Conservation (phyloP, 2,797 vertebrate genomes). For the Corythornis leucogaster region DNA sequence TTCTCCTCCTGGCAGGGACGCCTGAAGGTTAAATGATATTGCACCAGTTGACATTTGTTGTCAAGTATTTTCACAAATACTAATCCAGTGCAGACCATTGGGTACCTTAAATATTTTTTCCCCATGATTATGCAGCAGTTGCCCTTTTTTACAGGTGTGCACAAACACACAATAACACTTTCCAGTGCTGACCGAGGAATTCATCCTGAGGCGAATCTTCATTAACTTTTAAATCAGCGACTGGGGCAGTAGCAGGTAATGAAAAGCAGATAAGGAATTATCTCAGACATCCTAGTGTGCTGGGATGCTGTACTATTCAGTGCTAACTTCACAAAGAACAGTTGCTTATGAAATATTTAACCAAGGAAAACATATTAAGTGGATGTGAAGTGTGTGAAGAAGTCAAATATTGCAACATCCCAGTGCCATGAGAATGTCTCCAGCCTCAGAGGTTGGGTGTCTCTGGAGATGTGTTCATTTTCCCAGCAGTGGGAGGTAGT, state of each 20-base stretch:
- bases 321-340: neutral
- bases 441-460: neutral
- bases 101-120: neutral
- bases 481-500: neutral
- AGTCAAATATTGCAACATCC: constrained; percentile 16
- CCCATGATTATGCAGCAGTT: neutral
- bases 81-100: neutral
- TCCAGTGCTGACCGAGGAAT: neutral
- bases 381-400: neutral
- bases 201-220: neutral
- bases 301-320: neutral
- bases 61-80: neutral
- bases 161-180: neutral
- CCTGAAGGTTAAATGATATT: constrained; percentile 34
- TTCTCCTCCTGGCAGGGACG: neutral
- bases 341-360: constrained; percentile 14
- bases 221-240: neutral
- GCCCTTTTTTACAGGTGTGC: neutral
- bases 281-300: neutral
- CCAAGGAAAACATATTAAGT: neutral
- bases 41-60: neutral
- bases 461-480: neutral
- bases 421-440: neutral
- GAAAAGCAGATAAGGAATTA: neutral
- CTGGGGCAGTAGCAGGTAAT: neutral